phyloP scores from a whole-genome alignment of 2,113 vertebrate species.

The Salvelinus namaycush region DNA sequence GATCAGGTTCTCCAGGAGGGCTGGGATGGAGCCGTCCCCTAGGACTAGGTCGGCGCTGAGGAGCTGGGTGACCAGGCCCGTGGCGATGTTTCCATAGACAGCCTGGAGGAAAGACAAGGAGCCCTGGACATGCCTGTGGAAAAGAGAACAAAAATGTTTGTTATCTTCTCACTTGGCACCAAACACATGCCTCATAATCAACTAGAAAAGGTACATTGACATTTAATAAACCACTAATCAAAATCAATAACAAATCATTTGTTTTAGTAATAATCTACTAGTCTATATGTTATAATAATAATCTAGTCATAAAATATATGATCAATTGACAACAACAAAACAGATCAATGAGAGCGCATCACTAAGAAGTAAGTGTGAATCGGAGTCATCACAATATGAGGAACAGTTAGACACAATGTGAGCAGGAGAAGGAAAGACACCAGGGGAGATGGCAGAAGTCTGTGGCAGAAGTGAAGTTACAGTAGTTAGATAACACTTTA shows the following conservation, averaged over 20 bases:
- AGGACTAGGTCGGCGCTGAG: conserved; percentile 23
- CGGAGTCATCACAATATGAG: conserved; percentile 1
- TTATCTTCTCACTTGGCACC: no score
- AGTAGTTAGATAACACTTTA: no score
- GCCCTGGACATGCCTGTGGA: conserved; percentile 47
- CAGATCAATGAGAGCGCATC: no score
- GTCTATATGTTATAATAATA: no score
- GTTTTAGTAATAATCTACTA: no score
- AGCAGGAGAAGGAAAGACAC: conserved; percentile 19
- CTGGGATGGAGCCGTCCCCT: conserved; percentile 39
- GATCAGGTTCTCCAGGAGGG: conserved; percentile 50
- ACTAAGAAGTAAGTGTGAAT: conserved; percentile 3
- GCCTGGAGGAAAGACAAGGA: conserved; percentile 58
- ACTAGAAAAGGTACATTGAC: no score
- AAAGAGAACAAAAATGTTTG: neutral
- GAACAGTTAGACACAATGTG: conserved; percentile 8
- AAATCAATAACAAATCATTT: no score
- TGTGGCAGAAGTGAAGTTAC: no score
- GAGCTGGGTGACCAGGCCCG: conserved; percentile 22
- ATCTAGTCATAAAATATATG: no score
- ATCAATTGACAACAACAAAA: no score
- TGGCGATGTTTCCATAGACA: conserved; percentile 42
- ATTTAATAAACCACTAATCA: no score
- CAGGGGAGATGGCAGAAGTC: conserved; percentile 3
- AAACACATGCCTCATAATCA: no score